Percentiles rank a stretch among this genome's conserved stretches.
phyloP scores from a whole-genome alignment of 1,140 invertebrate species.

The Drosophila orena region DNA sequence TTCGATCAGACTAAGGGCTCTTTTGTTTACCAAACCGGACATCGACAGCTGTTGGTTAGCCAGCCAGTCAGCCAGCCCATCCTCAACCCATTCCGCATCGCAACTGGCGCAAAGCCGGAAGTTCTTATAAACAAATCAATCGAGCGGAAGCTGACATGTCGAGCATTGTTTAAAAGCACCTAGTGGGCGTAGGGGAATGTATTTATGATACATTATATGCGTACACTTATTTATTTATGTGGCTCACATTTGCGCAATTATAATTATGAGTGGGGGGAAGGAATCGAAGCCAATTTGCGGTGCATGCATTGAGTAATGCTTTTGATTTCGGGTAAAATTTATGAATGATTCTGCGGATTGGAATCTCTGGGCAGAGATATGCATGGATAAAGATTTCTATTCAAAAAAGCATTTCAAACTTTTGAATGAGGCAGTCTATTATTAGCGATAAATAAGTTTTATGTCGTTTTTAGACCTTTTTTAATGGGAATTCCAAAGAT shows the following conservation, averaged over 20 bases:
- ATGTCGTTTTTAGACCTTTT: background rate
- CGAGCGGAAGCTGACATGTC: slow-evolving; percentile 64
- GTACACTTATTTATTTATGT: slow-evolving; percentile 48
- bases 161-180: slow-evolving; percentile 32
- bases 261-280: slow-evolving; percentile 18
- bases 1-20: slow-evolving; percentile 40
- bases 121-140: slow-evolving; percentile 81
- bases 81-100: slow-evolving; percentile 5
- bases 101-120: slow-evolving; percentile 61
- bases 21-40: slow-evolving; percentile 61
- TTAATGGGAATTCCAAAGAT: background rate
- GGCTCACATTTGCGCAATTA: slow-evolving; percentile 29
- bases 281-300: slow-evolving; percentile 23
- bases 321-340: slow-evolving; percentile 1
- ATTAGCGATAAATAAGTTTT: background rate
- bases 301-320: slow-evolving; percentile 26
- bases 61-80: background rate
- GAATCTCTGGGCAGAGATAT: background rate
- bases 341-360: slow-evolving; percentile 8
- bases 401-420: background rate
- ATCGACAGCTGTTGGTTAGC: slow-evolving; percentile 27
- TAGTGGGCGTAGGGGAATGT: slow-evolving; percentile 26
- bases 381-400: slow-evolving; percentile 3
- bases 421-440: background rate
- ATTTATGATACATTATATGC: slow-evolving; percentile 67